A percentile compares a stretch with the other conserved stretches of the same genome.
phyloP scores from a whole-genome alignment of 2,797 vertebrate species.

The Gymnocypris eckloni region DNA sequence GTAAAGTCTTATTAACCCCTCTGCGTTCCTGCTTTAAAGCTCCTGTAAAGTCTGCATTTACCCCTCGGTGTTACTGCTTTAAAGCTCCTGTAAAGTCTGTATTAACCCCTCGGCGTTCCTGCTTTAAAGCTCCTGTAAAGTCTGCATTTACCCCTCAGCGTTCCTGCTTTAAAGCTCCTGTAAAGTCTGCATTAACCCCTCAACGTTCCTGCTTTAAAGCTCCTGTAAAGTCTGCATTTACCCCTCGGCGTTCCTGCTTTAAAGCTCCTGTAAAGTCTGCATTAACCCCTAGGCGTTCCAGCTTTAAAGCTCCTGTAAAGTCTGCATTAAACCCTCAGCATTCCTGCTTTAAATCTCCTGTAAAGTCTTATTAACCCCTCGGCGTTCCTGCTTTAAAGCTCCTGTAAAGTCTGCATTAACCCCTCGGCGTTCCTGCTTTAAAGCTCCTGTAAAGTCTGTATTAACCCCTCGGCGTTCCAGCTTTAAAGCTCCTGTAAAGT shows the following conservation, averaged over 20 bases:
- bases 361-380: constrained; percentile 17
- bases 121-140: constrained; percentile 3
- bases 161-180: not conserved
- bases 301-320: constrained; percentile 11
- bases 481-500: not conserved
- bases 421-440: too few relatives aligned
- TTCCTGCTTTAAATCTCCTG: not conserved
- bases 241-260: too few relatives aligned
- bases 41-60: constrained; percentile 11
- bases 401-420: not conserved
- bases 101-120: constrained; percentile 17
- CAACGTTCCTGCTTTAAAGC: too few relatives aligned
- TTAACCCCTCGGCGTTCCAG: too few relatives aligned
- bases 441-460: too few relatives aligned
- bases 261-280: not conserved
- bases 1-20: too few relatives aligned
- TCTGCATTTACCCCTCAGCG: constrained; percentile 21
- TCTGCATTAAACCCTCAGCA: constrained; percentile 26
- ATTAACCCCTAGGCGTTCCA: constrained; percentile 14
- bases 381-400: not conserved
- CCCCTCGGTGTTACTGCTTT: not conserved
- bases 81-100: constrained; percentile 6
- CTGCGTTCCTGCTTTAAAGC: too few relatives aligned
- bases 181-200: too few relatives aligned
- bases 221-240: too few relatives aligned